Evolutionary conservation across 2,797 vertebrate species (phyloP), one percentile per base, ranked within the genome.

Genomic region (Florisuga fusca): DNA sequence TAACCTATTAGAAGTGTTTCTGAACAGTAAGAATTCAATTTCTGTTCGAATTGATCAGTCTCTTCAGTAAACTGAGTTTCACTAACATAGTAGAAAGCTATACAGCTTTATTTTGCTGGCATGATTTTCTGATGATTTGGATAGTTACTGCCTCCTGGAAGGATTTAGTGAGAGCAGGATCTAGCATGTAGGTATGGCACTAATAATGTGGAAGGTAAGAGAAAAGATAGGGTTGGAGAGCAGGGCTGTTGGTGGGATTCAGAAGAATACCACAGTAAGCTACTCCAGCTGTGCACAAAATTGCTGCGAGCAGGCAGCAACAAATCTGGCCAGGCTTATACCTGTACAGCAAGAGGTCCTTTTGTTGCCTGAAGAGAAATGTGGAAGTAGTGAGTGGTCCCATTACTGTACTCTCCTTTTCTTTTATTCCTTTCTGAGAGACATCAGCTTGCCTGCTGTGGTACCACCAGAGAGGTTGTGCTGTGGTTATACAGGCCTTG

Each of bases 291-390:
- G 33, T 38, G 67, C 21, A n/a, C 20, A 61, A 55, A 86, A 57
- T 29, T 12, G 11, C 14, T 38, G 27, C 73, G 71, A 62, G 7
- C n/a, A 61, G 50, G 23, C 10, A 58, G 17, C 27, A 53, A n/a
- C 16, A 38, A 27, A 31, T 36, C 22, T 72, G 68, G 3, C 50
- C n/a, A 38, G 33, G 15, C 0, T 71, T 84, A 20, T 0, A 0
- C 48, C 29, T 54, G 12, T 87, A 45, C 57, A 85, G 29, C 26
- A 45, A 55, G 12, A 12, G 8, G 34, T 27, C 31, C 59, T 84
- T 71, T 64, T 78, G n/a, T 25, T 61, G 19, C 58, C 41, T 64
- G 38, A 50, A 38, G 27, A 1, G 54, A 72, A 36, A 15, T 41
- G 36, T 67, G 17, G 22, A 46, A 54, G n/a, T 45, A 20, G 10